These are phyloP conservation scores for Dasyprocta punctata DNA, from an alignment of 2,113 vertebrate genomes.

Conservation along the genomic window DNA sequence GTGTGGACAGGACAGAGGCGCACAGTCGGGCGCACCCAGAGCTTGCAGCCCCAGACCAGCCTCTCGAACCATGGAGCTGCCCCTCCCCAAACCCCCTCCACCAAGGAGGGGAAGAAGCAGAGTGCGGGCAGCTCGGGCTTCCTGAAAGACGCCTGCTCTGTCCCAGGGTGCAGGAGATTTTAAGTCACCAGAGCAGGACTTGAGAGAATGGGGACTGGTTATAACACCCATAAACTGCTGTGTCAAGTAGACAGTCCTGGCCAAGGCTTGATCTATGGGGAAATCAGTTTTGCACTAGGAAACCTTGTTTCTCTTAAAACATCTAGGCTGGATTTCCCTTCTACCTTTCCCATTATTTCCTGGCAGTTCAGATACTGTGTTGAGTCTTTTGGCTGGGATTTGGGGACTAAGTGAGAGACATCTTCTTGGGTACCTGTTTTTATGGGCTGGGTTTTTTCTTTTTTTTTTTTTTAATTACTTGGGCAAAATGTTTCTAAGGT, in stretches of 20 bases:
- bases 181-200: background rate
- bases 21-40: accelerated
- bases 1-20: background rate
- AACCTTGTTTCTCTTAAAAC: slow-evolving; percentile 35
- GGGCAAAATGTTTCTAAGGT: slow-evolving; percentile 84
- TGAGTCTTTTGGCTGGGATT: slow-evolving; percentile 68
- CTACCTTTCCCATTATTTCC: slow-evolving; percentile 40
- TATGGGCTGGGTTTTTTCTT: slow-evolving; percentile 67
- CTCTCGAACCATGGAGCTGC: accelerated
- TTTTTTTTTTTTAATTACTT: slow-evolving; percentile 77
- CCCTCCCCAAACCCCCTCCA: accelerated
- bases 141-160: background rate
- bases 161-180: background rate
- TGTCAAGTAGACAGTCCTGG: background rate
- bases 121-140: background rate
- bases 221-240: background rate
- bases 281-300: background rate
- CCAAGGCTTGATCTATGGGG: background rate
- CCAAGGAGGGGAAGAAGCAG: background rate
- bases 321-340: slow-evolving; percentile 47
- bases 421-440: slow-evolving; percentile 68
- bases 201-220: background rate
- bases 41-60: background rate
- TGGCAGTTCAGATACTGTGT: slow-evolving; percentile 41
- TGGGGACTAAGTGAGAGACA: slow-evolving; percentile 72